Conservation (phyloP, 1,140 invertebrate genomes). For the Rhopalosiphum maidis region DNA sequence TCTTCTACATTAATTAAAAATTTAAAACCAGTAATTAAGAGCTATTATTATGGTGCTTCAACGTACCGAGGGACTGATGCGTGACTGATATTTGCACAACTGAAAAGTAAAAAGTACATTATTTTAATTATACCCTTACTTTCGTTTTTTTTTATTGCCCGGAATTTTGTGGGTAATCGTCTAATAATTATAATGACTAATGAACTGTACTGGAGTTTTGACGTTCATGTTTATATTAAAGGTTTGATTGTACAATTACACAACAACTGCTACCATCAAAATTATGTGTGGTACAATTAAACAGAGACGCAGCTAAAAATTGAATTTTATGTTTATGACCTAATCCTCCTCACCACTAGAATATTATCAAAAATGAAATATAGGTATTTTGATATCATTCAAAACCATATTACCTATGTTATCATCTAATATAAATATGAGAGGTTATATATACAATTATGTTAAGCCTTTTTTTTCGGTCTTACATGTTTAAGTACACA, state of each 20-base stretch:
- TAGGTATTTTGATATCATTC: neutral
- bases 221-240: neutral
- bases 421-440: neutral
- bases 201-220: neutral
- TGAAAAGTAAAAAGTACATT: neutral
- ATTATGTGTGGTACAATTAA: neutral
- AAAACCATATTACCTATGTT: neutral
- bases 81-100: neutral
- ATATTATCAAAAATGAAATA: too few species aligned
- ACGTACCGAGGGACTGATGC: neutral
- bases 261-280: neutral
- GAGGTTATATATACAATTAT: neutral
- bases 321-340: neutral
- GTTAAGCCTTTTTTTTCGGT: neutral
- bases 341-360: neutral
- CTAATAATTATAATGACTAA: neutral
- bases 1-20: neutral
- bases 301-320: neutral
- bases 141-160: neutral
- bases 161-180: neutral
- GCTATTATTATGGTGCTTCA: neutral
- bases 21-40: neutral
- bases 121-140: conserved; percentile 26
- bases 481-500: neutral
- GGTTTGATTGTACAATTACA: neutral